Percentiles rank a stretch among this genome's conserved stretches.
Evolutionary conservation across 2,888 invertebrate species (phyloP).

Genomic region (Hydriomena furcata): DNA sequence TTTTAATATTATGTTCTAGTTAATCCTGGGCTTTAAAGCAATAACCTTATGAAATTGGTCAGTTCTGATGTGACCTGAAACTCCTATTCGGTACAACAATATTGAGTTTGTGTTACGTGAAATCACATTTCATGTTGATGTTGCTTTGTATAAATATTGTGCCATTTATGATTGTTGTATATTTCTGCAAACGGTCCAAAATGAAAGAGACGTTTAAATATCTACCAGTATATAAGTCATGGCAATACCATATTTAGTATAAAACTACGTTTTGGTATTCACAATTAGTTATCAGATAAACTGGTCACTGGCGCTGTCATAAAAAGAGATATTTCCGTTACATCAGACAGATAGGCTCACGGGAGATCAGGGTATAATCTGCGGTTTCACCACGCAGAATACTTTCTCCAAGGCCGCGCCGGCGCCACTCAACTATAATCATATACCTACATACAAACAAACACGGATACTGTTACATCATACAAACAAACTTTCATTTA

Average conservation of each 20-base stretch:
- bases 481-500: constrained; percentile 55
- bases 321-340: constrained; percentile 44
- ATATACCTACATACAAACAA: constrained; percentile 57
- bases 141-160: no score
- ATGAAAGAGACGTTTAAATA: constrained; percentile 1
- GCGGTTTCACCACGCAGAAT: constrained; percentile 61
- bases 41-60: constrained; percentile 30
- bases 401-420: constrained; percentile 76
- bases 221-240: constrained; percentile 6
- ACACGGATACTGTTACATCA: constrained; percentile 67
- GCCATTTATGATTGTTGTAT: no score
- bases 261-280: constrained; percentile 23
- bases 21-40: constrained; percentile 48
- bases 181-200: background rate
- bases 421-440: constrained; percentile 48
- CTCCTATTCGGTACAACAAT: background rate
- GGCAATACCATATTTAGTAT: background rate
- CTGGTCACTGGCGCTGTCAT: constrained; percentile 19
- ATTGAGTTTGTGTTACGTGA: background rate
- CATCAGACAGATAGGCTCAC: constrained; percentile 38
- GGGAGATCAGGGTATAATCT: constrained; percentile 52
- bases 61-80: constrained; percentile 3
- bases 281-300: constrained; percentile 23
- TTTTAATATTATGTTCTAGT: constrained; percentile 63
- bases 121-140: background rate